These are phyloP conservation scores for Eurois occulta DNA, from an alignment of 2,888 invertebrate species.

Conservation along the genomic window DNA sequence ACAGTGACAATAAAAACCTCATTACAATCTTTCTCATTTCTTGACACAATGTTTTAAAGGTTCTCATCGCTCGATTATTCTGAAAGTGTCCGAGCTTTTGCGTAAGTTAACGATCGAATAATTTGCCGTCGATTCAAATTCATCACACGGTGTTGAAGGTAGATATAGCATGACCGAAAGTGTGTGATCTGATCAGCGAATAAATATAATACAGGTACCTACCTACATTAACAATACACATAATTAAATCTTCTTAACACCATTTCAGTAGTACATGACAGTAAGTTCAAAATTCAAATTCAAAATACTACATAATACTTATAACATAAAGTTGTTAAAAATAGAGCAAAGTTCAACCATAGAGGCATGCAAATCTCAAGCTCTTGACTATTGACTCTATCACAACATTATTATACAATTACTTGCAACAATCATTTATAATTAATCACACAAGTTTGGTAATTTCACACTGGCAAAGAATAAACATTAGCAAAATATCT, in stretches of 20 bases:
- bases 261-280: conserved; percentile 1
- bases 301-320: too few relatives aligned
- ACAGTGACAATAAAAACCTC: background rate
- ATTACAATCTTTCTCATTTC: conserved; percentile 18
- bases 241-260: background rate
- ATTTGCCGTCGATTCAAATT: conserved; percentile 23
- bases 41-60: background rate
- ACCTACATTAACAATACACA: background rate
- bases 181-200: background rate
- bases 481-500: too few relatives aligned
- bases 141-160: background rate
- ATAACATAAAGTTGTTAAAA: too few relatives aligned
- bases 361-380: too few relatives aligned
- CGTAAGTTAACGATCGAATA: conserved; percentile 21
- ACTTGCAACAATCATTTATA: too few relatives aligned
- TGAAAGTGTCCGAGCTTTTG: conserved; percentile 9
- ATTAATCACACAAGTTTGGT: too few relatives aligned
- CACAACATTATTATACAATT: too few relatives aligned
- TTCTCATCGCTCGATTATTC: conserved; percentile 21
- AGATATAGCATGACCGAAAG: background rate
- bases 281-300: too few relatives aligned
- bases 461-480: too few relatives aligned
- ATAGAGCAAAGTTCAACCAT: too few relatives aligned
- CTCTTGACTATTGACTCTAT: too few relatives aligned
- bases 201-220: background rate